phyloP scores from a whole-genome alignment of 2,797 vertebrate species.

The Eulemur mongoz region DNA sequence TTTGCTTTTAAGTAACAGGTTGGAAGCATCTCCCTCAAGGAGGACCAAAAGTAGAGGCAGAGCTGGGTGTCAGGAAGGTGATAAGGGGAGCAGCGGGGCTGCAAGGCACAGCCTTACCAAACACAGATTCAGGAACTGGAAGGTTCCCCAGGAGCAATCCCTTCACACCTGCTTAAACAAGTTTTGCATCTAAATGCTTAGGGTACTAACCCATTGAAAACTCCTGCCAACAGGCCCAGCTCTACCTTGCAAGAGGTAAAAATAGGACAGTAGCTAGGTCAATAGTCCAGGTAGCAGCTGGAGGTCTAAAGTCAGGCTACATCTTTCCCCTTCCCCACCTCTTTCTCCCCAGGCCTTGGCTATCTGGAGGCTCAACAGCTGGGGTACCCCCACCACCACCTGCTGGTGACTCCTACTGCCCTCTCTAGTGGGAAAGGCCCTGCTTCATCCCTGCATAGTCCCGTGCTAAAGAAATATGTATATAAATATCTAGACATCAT shows the following conservation, averaged over 20 bases:
- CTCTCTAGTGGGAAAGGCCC: conserved; percentile 10
- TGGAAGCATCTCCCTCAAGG: neutral
- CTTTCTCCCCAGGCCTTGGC: neutral
- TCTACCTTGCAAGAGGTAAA: neutral
- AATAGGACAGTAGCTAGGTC: neutral
- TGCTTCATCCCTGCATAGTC: neutral
- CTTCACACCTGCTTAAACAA: conserved; percentile 7
- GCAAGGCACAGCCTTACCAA: neutral
- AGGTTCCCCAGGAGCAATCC: neutral
- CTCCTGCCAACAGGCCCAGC: neutral
- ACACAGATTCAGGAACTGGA: neutral
- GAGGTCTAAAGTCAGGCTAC: neutral
- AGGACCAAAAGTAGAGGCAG: neutral
- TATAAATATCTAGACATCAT: conserved; percentile 49
- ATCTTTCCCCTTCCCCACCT: neutral
- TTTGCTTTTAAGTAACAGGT: neutral
- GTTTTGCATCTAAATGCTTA: neutral
- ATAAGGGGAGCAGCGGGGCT: neutral
- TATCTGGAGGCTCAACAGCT: neutral
- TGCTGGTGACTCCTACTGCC: neutral
- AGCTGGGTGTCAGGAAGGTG: neutral
- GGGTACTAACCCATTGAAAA: neutral
- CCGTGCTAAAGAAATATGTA: conserved; percentile 15
- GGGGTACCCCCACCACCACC: neutral
- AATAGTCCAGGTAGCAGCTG: neutral